Percentiles rank a stretch among this genome's conserved stretches.
These are phyloP conservation scores for Lates calcarifer DNA, from an alignment of 2,113 vertebrate species.

Conservation along the genomic window DNA sequence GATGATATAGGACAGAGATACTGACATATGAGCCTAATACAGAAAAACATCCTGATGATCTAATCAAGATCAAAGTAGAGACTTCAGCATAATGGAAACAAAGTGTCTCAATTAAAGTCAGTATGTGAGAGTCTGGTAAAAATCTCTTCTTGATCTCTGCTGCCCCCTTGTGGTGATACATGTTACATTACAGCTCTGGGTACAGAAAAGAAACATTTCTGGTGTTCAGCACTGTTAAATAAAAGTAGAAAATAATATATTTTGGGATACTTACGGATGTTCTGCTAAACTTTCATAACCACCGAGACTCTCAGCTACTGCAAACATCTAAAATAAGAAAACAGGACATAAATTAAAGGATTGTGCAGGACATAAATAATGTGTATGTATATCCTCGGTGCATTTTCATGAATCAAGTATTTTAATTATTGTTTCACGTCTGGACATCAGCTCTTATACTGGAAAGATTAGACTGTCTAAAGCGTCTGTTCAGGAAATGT, in stretches of 20 bases:
- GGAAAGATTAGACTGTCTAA: neutral
- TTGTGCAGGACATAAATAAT: neutral
- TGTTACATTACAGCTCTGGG: slow-evolving; percentile 11
- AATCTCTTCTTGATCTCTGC: slow-evolving; percentile 45
- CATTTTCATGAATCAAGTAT: neutral
- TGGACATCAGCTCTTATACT: neutral
- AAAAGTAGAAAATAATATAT: too few relatives aligned
- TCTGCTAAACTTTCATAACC: slow-evolving; percentile 96
- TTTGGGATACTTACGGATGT: slow-evolving; percentile 90
- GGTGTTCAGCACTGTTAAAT: neutral
- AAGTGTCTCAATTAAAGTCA: neutral
- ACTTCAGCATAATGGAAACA: neutral
- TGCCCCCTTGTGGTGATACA: slow-evolving; percentile 51
- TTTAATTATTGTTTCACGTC: neutral
- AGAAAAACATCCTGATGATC: slow-evolving; percentile 11
- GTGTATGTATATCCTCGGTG: neutral
- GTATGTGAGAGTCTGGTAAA: neutral
- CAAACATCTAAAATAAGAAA: slow-evolving; percentile 86
- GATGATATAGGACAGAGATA: neutral
- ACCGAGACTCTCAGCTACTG: slow-evolving; percentile 92
- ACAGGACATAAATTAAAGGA: neutral
- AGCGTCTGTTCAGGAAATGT: neutral
- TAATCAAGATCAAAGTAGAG: neutral
- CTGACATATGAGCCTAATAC: neutral
- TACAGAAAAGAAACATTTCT: neutral